These are phyloP conservation scores for Pangasius mekongensis DNA, from an alignment of 2,797 vertebrate genomes.

Conservation along the genomic window DNA sequence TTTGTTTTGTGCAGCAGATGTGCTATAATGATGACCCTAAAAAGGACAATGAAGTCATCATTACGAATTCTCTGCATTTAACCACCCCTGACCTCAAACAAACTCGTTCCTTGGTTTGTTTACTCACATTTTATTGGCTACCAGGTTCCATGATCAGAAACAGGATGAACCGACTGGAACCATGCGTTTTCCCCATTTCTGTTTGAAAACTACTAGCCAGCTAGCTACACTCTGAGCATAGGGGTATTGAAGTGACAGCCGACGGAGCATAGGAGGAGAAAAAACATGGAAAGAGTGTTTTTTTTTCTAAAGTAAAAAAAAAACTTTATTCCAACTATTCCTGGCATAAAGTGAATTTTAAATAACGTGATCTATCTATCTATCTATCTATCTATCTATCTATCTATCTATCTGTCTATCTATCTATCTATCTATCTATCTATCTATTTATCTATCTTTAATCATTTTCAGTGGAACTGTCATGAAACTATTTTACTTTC, in stretches of 20 bases:
- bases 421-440: neutral
- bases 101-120: neutral
- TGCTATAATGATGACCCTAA: neutral
- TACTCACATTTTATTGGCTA: no score
- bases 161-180: neutral
- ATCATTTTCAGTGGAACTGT: neutral
- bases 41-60: slow-evolving; percentile 3
- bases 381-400: neutral
- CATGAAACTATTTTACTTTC: neutral
- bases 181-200: neutral
- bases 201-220: neutral
- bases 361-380: neutral
- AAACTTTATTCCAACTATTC: no score
- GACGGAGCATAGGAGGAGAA: neutral
- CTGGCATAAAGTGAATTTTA: neutral
- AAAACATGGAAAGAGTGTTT: neutral
- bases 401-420: neutral
- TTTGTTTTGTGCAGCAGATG: neutral
- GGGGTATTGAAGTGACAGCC: neutral
- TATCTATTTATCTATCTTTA: no score
- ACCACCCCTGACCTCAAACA: neutral
- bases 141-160: neutral
- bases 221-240: neutral
- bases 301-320: neutral
- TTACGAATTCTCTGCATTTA: neutral